phyloP scores from a whole-genome alignment of 2,888 invertebrate genomes.

The Nebria salina region DNA sequence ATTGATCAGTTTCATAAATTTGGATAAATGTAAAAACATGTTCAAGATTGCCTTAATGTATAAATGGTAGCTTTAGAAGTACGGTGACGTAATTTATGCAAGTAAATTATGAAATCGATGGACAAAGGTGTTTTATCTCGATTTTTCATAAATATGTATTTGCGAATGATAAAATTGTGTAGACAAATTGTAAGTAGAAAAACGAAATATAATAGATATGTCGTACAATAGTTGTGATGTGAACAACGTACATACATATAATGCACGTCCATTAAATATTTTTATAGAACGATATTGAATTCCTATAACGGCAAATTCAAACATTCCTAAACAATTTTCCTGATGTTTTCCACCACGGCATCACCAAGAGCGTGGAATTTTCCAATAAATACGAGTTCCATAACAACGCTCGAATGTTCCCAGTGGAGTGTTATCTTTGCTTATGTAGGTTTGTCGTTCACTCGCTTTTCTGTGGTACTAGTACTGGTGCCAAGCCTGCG shows the following conservation, averaged over 20 bases:
- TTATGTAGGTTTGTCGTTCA: not conserved
- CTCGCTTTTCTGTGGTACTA: not conserved
- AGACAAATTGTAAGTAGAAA: not conserved
- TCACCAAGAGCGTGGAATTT: slow-evolving; percentile 1
- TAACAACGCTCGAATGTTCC: not conserved
- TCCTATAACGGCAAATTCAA: not conserved
- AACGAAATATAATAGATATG: not conserved
- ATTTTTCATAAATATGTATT: not conserved
- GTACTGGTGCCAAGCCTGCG: not conserved
- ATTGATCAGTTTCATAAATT: no score
- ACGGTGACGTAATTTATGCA: no score
- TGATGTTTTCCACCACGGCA: not conserved
- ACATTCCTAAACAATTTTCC: not conserved
- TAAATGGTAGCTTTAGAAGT: no score
- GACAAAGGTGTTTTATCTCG: no score
- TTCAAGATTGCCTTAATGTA: no score
- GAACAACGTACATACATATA: not conserved
- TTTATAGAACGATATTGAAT: not conserved
- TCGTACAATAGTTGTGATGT: not conserved
- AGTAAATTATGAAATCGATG: no score
- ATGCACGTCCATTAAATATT: not conserved
- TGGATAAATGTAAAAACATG: no score
- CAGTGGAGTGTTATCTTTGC: not conserved
- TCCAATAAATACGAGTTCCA: slow-evolving; percentile 1
- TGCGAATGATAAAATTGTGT: not conserved